Evolutionary conservation across 2,888 invertebrate genomes (phyloP).

Genomic region (Stictocephala bisonia): DNA sequence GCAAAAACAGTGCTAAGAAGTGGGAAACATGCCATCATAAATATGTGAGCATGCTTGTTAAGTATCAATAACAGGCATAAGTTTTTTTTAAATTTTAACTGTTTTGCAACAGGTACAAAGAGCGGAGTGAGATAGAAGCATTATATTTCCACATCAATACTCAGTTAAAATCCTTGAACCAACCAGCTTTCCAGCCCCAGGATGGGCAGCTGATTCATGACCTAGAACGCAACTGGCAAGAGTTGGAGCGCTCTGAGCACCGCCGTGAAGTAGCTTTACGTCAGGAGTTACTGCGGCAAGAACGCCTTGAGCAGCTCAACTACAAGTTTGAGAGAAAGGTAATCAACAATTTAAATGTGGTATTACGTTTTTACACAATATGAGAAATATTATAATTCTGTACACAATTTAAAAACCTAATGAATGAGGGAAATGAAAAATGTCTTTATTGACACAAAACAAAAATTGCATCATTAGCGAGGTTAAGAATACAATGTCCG

Average conservation of each 20-base stretch:
- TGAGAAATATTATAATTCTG: too few relatives aligned
- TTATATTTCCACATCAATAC: slow-evolving; percentile 97
- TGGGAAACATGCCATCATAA: too few relatives aligned
- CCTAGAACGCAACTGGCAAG: slow-evolving; percentile 94
- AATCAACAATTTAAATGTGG: too few relatives aligned
- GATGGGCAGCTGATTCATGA: slow-evolving; percentile 95
- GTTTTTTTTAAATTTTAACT: not conserved
- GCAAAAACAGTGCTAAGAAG: too few relatives aligned
- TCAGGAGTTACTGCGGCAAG: slow-evolving; percentile 90
- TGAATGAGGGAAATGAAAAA: too few relatives aligned
- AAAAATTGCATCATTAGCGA: too few relatives aligned
- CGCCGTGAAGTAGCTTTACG: slow-evolving; percentile 91
- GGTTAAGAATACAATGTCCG: too few relatives aligned
- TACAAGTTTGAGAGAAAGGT: slow-evolving; percentile 96
- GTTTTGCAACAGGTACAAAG: slow-evolving; percentile 90
- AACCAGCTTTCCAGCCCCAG: slow-evolving; percentile 84
- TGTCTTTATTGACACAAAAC: too few relatives aligned
- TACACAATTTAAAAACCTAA: too few relatives aligned
- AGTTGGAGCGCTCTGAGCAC: slow-evolving; percentile 93
- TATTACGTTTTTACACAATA: too few relatives aligned
- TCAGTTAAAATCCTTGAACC: slow-evolving; percentile 92
- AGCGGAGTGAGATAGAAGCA: slow-evolving; percentile 97
- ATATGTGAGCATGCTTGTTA: too few relatives aligned
- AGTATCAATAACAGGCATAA: not conserved
- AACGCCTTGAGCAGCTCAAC: slow-evolving; percentile 93